phyloP scores from a whole-genome alignment of 2,888 invertebrate species.

The Trichogramma dendrolimi region DNA sequence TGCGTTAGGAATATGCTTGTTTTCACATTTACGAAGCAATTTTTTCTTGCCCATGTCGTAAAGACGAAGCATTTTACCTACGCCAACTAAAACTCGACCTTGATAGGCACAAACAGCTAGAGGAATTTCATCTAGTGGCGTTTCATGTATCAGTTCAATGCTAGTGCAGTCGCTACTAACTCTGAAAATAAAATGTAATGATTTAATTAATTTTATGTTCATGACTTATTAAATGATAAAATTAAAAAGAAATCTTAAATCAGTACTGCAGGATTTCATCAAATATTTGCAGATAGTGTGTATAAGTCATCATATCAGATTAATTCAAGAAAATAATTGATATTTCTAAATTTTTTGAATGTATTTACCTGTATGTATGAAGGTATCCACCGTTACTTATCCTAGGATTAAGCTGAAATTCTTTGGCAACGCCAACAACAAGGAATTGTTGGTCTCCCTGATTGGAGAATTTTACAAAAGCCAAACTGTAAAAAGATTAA shows the following conservation, averaged over 20 bases:
- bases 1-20: conserved; percentile 93
- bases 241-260: conserved; percentile 27
- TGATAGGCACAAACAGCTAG: conserved; percentile 86
- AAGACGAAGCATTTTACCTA: conserved; percentile 85
- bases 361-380: conserved; percentile 74
- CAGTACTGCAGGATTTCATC: conserved; percentile 51
- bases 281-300: conserved; percentile 44
- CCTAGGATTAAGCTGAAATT: conserved; percentile 83
- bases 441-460: conserved; percentile 63
- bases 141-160: conserved; percentile 90
- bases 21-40: conserved; percentile 94
- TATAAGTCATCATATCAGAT: conserved; percentile 42
- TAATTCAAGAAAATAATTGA: conserved; percentile 2
- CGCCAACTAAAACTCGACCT: conserved; percentile 85
- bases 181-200: conserved; percentile 40
- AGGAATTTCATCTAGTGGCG: conserved; percentile 87
- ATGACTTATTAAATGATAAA: neutral
- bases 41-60: conserved; percentile 98
- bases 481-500: conserved; percentile 56
- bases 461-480: conserved; percentile 76
- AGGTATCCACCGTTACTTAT: conserved; percentile 78
- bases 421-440: conserved; percentile 83
- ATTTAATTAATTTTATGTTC: conserved; percentile 38
- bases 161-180: conserved; percentile 73
- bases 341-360: conserved; percentile 2